Percentiles rank a stretch among this genome's conserved stretches.
These are phyloP conservation scores for Epizoanthus ramosus DNA, from an alignment of 92 coral and sea anemone genomes.

Conservation along the genomic window DNA sequence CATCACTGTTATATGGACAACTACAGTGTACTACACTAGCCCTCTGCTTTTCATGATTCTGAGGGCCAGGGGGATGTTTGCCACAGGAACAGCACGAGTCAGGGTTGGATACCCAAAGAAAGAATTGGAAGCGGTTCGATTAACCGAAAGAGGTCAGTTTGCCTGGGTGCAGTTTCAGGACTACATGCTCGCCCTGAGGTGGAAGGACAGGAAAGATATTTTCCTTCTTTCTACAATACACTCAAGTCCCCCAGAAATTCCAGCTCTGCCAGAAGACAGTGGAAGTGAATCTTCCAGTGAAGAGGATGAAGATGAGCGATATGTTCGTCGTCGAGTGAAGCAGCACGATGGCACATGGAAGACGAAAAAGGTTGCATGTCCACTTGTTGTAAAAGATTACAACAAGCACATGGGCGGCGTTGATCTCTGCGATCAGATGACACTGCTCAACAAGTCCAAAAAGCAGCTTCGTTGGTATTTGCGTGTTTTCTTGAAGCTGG, in stretches of 20 bases:
- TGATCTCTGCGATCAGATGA: too few relatives aligned
- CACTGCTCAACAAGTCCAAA: neutral
- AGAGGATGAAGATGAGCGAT: neutral
- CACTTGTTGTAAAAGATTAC: too few relatives aligned
- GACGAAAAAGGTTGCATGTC: conserved; percentile 10
- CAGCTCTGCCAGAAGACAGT: neutral
- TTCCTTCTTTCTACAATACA: conserved; percentile 48
- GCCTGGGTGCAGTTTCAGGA: conserved; percentile 40
- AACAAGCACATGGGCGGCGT: too few relatives aligned
- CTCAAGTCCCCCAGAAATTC: conserved; percentile 17
- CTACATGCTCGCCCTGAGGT: conserved; percentile 47
- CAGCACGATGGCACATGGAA: conserved; percentile 15
- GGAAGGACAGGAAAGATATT: conserved; percentile 59
- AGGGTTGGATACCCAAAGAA: conserved; percentile 38
- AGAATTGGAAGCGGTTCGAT: conserved; percentile 38
- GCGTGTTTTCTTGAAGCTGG: conserved; percentile 30
- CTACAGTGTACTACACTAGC: conserved; percentile 56
- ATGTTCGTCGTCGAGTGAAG: neutral
- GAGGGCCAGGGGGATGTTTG: conserved; percentile 41
- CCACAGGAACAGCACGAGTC: conserved; percentile 48
- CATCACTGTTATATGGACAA: conserved; percentile 2
- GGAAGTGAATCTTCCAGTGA: neutral
- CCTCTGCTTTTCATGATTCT: conserved; percentile 46
- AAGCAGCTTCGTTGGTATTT: conserved; percentile 23
- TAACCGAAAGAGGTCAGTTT: conserved; percentile 37